Evolutionary conservation across 2,113 vertebrate species (phyloP).

Genomic region (Arvicanthis niloticus): DNA sequence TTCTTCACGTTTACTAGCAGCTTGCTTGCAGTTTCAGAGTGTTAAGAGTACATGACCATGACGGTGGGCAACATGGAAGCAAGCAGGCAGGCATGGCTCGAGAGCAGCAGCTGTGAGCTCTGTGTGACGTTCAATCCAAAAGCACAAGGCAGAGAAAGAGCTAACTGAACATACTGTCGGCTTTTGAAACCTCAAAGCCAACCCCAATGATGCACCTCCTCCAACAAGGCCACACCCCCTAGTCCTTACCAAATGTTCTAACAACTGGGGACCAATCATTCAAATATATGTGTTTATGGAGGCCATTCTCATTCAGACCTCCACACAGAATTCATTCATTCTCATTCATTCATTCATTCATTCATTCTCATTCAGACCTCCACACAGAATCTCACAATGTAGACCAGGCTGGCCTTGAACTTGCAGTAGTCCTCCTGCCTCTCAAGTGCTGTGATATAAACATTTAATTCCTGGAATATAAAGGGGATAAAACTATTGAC

Average conservation of each 20-base stretch:
- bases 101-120: neutral
- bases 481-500: neutral
- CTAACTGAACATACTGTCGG: too few relatives aligned
- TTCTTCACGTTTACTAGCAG: neutral
- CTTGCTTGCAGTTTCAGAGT: neutral
- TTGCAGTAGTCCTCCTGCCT: neutral
- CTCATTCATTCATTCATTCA: too few relatives aligned
- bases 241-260: neutral
- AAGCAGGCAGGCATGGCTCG: neutral
- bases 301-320: neutral
- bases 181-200: neutral
- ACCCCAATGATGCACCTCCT: neutral
- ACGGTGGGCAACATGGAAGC: neutral
- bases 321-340: neutral
- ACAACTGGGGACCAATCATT: neutral
- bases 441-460: neutral
- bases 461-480: conserved; percentile 1
- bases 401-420: neutral
- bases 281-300: neutral
- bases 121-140: neutral
- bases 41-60: too few relatives aligned
- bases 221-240: neutral
- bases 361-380: neutral
- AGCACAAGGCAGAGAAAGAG: neutral
- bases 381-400: neutral